Conservation (phyloP, 2,888 invertebrate genomes). For the Atethmia centrago region DNA sequence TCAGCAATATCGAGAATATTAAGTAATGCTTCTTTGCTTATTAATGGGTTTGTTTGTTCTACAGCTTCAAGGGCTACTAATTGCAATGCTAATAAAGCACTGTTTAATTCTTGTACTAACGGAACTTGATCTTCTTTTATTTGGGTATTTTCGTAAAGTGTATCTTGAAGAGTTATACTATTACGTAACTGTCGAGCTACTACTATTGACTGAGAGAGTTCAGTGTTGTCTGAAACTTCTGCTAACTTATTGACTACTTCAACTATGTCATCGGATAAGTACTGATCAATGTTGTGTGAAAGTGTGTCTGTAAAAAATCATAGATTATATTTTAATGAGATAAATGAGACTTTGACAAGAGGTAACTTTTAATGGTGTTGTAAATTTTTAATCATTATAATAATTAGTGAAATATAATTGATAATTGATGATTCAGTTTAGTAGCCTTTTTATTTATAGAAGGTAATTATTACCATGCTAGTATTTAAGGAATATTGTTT, state of each 20-base stretch:
- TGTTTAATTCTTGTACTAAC: conserved; percentile 34
- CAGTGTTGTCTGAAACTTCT: conserved; percentile 15
- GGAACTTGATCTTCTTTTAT: conserved; percentile 6
- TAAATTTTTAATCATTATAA: neutral
- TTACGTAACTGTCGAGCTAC: conserved; percentile 27
- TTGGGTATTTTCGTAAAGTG: neutral
- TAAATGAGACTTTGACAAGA: neutral
- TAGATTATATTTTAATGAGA: conserved; percentile 4
- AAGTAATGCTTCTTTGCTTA: conserved; percentile 24
- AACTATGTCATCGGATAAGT: conserved; percentile 23
- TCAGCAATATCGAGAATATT: conserved; percentile 29
- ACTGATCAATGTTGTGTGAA: conserved; percentile 34
- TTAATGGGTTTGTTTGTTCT: conserved; percentile 25
- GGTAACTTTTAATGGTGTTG: neutral
- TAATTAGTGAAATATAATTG: neutral
- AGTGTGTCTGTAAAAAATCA: conserved; percentile 46
- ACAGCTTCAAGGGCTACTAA: conserved; percentile 37
- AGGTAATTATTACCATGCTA: neutral
- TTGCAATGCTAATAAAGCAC: conserved; percentile 43
- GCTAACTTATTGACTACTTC: conserved; percentile 19
- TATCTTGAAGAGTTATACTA: conserved; percentile 12
- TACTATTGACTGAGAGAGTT: conserved; percentile 28
- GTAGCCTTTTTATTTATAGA: neutral
- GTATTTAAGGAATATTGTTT: too few species aligned
- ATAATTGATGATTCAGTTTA: neutral